phyloP scores from a whole-genome alignment of 2,797 vertebrate species.

The Falco biarmicus region DNA sequence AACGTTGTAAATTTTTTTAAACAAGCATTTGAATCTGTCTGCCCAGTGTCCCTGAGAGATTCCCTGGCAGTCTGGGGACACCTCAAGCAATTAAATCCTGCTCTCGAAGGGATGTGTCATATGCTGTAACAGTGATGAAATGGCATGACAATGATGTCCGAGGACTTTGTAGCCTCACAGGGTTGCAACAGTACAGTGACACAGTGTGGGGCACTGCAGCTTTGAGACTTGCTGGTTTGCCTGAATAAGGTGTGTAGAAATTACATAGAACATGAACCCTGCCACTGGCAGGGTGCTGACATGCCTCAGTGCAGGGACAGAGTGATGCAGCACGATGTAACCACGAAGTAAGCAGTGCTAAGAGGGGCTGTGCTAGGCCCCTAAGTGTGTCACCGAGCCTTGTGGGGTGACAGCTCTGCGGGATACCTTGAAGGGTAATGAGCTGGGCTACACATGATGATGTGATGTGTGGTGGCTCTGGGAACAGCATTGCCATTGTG shows the following conservation, averaged over 20 bases:
- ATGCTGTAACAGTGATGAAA: background rate
- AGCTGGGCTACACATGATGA: rapidly evolving
- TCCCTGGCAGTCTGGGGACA: background rate
- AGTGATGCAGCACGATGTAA: rapidly evolving
- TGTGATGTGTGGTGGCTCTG: rapidly evolving
- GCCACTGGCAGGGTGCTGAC: rapidly evolving
- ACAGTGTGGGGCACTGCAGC: background rate
- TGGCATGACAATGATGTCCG: rapidly evolving
- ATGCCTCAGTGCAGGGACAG: no score
- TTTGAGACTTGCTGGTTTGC: background rate
- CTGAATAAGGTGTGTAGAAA: background rate
- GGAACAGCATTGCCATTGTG: rapidly evolving
- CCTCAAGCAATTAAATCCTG: background rate
- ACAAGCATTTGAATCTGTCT: background rate
- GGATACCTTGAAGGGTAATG: rapidly evolving
- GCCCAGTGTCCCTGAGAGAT: background rate
- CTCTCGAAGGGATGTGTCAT: background rate
- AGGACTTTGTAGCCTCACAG: background rate
- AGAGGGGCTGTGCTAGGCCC: background rate
- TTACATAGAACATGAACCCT: rapidly evolving
- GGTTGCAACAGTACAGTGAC: rapidly evolving
- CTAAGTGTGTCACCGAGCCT: rapidly evolving
- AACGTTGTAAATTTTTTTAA: background rate
- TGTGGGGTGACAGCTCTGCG: rapidly evolving
- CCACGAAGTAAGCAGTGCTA: no score